Evolutionary conservation across 2,113 vertebrate genomes (phyloP).

Genomic region (Etheostoma cragini): DNA sequence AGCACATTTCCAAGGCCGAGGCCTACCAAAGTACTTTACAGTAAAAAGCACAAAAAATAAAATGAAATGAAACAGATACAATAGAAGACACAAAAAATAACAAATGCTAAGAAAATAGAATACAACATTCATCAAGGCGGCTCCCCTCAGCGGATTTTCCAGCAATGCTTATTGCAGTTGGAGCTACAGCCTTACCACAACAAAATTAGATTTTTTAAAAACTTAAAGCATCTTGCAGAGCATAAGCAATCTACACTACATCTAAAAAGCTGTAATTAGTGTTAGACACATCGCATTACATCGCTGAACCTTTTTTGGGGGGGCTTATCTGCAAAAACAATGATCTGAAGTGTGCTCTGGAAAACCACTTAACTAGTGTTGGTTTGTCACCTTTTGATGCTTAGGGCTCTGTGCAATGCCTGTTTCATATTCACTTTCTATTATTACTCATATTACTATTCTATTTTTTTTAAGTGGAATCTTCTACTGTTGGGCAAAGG

Average conservation of each 20-base stretch:
- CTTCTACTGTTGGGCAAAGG: background rate
- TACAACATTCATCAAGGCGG: no score
- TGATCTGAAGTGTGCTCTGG: background rate
- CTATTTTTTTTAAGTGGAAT: background rate
- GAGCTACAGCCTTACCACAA: background rate
- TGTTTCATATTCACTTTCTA: background rate
- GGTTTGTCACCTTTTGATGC: background rate
- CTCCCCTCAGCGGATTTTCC: background rate
- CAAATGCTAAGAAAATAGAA: no score
- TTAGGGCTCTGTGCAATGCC: background rate
- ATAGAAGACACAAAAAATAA: no score
- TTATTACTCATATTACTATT: no score
- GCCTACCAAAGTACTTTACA: no score
- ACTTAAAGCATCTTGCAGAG: conserved; percentile 4
- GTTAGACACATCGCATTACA: background rate
- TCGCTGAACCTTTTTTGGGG: no score
- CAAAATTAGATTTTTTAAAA: background rate
- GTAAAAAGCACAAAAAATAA: no score
- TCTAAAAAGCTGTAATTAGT: background rate
- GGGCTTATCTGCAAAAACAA: background rate
- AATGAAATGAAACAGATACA: no score
- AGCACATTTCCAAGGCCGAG: no score
- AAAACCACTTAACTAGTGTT: background rate
- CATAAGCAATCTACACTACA: background rate
- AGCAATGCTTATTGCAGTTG: background rate